phyloP scores from a whole-genome alignment of 2,888 invertebrate species.

The Ennomos fuscantarius region DNA sequence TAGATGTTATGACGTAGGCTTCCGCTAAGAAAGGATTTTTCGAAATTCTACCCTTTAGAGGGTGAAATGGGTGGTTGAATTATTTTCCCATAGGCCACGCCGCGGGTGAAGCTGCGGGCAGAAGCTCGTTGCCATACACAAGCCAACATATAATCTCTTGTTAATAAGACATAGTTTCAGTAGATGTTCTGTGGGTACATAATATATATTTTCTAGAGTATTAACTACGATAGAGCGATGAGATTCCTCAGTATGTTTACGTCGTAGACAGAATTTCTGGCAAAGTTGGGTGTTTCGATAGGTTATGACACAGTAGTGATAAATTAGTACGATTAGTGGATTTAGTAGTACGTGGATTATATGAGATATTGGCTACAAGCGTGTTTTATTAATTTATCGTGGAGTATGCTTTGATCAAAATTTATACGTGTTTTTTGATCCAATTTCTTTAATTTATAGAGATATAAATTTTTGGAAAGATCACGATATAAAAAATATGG shows the following conservation, averaged over 20 bases:
- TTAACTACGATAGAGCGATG: constrained; percentile 50
- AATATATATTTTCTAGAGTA: constrained; percentile 41
- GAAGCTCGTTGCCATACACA: too few relatives aligned
- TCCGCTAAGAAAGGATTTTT: too few relatives aligned
- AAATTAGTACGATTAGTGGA: constrained; percentile 20
- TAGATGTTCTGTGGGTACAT: constrained; percentile 44
- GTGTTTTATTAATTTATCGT: background rate
- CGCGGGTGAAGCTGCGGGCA: too few relatives aligned
- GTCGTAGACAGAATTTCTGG: constrained; percentile 33
- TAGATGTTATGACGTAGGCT: too few relatives aligned
- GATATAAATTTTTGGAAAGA: too few relatives aligned
- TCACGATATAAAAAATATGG: too few relatives aligned
- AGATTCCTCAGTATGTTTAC: too few relatives aligned
- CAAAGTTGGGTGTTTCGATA: constrained; percentile 22
- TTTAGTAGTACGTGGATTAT: constrained; percentile 10
- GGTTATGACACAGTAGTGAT: constrained; percentile 13
- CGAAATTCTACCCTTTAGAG: too few relatives aligned
- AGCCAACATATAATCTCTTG: too few relatives aligned
- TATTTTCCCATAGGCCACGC: too few relatives aligned
- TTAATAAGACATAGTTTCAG: constrained; percentile 46
- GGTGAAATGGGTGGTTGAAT: too few relatives aligned
- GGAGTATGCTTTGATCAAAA: constrained; percentile 16
- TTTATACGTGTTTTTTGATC: background rate
- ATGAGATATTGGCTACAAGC: constrained; percentile 14
- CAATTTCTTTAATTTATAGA: too few relatives aligned